Percentiles rank a stretch among this genome's conserved stretches.
Conservation (phyloP, 2,797 vertebrate genomes). For the Acestrorhynchus altus region DNA sequence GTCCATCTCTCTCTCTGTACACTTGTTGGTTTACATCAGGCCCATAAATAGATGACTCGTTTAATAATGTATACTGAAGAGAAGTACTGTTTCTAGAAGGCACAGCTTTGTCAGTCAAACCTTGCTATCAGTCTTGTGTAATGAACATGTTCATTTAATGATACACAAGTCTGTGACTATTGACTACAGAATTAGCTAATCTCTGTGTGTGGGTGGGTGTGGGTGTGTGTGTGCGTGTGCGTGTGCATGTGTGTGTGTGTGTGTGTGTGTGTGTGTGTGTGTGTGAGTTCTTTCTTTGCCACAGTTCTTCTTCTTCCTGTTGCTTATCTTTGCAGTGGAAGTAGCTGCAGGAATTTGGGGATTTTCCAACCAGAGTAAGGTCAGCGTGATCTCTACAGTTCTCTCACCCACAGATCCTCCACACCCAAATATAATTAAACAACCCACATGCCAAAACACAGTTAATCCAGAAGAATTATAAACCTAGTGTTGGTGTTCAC, state of each 20-base stretch:
- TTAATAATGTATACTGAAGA: too few relatives aligned
- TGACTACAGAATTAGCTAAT: constrained; percentile 12
- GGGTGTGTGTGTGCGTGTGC: neutral
- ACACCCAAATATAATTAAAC: too few relatives aligned
- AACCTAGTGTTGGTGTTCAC: neutral
- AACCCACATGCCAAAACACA: neutral
- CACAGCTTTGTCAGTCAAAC: too few relatives aligned
- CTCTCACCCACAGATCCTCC: too few relatives aligned
- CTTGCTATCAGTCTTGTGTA: too few relatives aligned
- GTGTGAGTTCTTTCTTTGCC: constrained; percentile 18
- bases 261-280: neutral
- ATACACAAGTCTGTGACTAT: too few relatives aligned
- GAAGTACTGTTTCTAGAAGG: too few relatives aligned
- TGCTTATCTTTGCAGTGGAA: constrained; percentile 93
- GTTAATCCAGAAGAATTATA: too few relatives aligned
- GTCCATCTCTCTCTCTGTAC: constrained; percentile 14
- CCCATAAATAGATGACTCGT: too few relatives aligned
- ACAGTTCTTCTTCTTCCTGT: constrained; percentile 94
- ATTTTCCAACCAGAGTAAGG: constrained; percentile 92
- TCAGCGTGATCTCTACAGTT: constrained; percentile 52
- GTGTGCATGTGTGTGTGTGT: neutral
- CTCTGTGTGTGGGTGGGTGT: too few relatives aligned
- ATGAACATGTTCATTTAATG: too few relatives aligned
- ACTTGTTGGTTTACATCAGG: too few relatives aligned
- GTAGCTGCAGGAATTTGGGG: constrained; percentile 95